Evolutionary conservation across 2,113 vertebrate genomes (phyloP), one percentile per base, ranked within the genome.

Genomic region (Carollia perspicillata): DNA sequence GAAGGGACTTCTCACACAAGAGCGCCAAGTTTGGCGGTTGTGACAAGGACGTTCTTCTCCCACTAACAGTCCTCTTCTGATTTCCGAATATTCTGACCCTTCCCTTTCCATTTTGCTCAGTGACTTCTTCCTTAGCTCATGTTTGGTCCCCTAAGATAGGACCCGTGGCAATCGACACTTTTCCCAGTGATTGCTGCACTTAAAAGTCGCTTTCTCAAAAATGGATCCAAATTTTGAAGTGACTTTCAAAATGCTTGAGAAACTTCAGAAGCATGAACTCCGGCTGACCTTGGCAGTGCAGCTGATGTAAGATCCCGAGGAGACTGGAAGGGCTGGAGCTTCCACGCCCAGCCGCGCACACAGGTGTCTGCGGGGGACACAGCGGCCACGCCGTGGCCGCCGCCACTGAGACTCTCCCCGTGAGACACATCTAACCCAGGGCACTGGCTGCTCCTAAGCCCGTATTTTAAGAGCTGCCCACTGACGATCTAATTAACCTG

Each of bases 161-260:
- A 30, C 37, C 23, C 33, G 66, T 12, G 65, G 44, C 79, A 68
- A 44, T 80, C 35, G 11, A 14, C 16, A 44, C 18, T 37, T 51
- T 87, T 1, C 28, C 51, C 47, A 20, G 40, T 14, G 74, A 80
- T n/a, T 69, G 35, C 14, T 92, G 47, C 72, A 22, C n/a, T 79
- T 49, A 60, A 81, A 89, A 68, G 58, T 35, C 44, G 26, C 47
- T 75, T 93, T 71, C 74, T 68, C 55, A 71, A 91, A 93, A 72
- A 88, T 0, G 4, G 40, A 89, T 84, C 51, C 47, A 72, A 92
- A 92, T 49, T 65, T 44, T 93, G 93, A 89, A 92, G 33, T 40
- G n/a, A 90, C 63, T 92, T 90, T 84, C 20, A 65, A 94, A 86
- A 92, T 37, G n/a, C n/a, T 95, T 68, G 37, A 79, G 87, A 63